Base-by-base conservation (phyloP, 35 echinoderm and acorn worm genomes). In the Acanthaster planci region DNA sequence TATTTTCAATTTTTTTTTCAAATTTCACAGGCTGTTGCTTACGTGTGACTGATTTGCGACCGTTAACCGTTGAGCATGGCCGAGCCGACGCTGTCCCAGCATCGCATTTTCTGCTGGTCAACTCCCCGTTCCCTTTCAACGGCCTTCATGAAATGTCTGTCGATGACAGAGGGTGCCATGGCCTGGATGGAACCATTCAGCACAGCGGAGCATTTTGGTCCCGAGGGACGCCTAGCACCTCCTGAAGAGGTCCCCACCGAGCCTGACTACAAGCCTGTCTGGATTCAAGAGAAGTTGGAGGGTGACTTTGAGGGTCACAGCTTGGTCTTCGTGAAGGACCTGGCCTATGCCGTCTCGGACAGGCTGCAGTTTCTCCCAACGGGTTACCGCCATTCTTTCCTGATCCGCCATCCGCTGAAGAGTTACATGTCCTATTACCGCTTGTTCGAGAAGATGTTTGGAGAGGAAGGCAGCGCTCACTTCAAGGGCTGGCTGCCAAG, bases 151-250 rank as follows among this genome's bases (percentile, higher is more conserved):
- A 87, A 55, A 53, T 36, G 42, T 21, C 42, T 87, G 2, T 37
- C 26, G 18, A 52, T 34, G 34, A 55, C 53, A 21, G 37, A 27
- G 10, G 53, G 77, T 52, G 68, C 77, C 21, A 7, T 40, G 47
- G 75, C 30, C 22, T 87, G 35, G 26, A 29, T 55, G n/a, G 85
- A 87, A 76, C 85, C 85, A 7, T 87, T 36, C 38, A n/a, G 23
- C 32, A 78, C 19, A 6, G 85, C 85, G 14, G 75, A 78, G 38
- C 76, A 87, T 35, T 87, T 87, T 26, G 85, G 85, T n/a, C 85
- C 85, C 4, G 85, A 87, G 39, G 85, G 76, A 35, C 72, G 68
- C 21, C 42, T 87, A 0, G 57, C 30, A 32, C 75, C 75, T 0
- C 39, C 35, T 8, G 53, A 55, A 22, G 75, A 55, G 17, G 32